Conservation (phyloP, 2,113 vertebrate species). For the Orycteropus afer region DNA sequence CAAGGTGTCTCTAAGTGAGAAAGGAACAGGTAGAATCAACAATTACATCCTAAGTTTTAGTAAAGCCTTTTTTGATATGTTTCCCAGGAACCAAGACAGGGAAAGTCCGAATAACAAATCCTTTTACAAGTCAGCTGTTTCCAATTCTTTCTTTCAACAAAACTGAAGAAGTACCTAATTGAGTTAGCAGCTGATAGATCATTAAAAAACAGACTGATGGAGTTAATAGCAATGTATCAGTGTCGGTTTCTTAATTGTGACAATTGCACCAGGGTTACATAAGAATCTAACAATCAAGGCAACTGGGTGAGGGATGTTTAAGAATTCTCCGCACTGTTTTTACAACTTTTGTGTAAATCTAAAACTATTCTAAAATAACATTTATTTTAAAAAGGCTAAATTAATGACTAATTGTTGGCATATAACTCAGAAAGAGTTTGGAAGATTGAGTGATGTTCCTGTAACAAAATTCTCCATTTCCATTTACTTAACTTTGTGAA, state of each 20-base stretch:
- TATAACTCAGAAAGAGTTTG: constrained; percentile 10
- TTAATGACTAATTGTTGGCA: neutral
- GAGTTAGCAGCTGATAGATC: constrained; percentile 6
- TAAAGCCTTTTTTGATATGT: neutral
- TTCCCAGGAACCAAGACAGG: constrained; percentile 52
- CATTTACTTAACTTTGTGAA: constrained; percentile 23
- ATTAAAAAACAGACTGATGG: neutral
- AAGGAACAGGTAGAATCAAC: constrained; percentile 1
- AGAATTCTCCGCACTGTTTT: neutral
- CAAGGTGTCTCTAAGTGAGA: neutral
- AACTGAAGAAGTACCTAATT: constrained; percentile 35
- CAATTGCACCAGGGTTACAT: neutral
- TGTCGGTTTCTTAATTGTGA: neutral
- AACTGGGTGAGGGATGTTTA: neutral
- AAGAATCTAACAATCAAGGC: neutral
- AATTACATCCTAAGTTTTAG: neutral
- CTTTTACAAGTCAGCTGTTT: constrained; percentile 48
- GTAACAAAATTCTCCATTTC: constrained; percentile 29
- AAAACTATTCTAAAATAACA: constrained; percentile 26
- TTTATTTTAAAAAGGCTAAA: constrained; percentile 14
- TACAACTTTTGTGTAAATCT: constrained; percentile 39
- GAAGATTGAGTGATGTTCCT: neutral
- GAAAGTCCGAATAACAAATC: constrained; percentile 19
- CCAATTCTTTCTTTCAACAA: constrained; percentile 57
- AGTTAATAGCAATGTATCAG: neutral